Evolutionary conservation across 1,140 invertebrate species (phyloP).

Genomic region (Pseudomyrmex gracilis): DNA sequence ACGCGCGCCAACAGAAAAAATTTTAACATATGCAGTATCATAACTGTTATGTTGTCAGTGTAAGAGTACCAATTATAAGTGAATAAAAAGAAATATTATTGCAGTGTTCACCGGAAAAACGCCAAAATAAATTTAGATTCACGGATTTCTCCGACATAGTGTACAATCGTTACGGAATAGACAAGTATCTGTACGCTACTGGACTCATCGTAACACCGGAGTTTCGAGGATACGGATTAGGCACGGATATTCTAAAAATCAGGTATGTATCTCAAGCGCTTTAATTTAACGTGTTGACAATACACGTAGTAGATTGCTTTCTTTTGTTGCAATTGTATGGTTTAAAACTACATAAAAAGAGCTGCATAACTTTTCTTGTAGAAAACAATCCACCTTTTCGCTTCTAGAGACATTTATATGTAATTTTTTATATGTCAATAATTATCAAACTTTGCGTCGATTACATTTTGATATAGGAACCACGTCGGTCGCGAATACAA

Average conservation of each 20-base stretch:
- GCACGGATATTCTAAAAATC: too few species aligned
- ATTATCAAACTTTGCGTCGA: neutral
- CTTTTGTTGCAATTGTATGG: too few species aligned
- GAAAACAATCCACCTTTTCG: too few species aligned
- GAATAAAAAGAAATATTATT: neutral
- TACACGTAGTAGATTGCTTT: too few species aligned
- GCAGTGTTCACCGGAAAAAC: constrained; percentile 35
- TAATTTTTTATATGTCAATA: too few species aligned
- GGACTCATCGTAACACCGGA: constrained; percentile 78
- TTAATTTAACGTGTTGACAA: too few species aligned
- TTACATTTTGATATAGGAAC: constrained; percentile 44
- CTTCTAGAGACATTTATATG: neutral
- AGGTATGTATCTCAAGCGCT: too few species aligned
- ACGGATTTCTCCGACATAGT: constrained; percentile 48
- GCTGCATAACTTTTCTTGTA: too few species aligned
- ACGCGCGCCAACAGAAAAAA: too few species aligned
- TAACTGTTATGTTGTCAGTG: too few species aligned
- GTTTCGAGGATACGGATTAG: constrained; percentile 78
- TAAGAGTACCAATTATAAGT: neutral
- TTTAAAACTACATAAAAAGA: too few species aligned
- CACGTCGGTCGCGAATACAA: constrained; percentile 64
- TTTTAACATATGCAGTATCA: neutral
- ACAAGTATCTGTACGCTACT: constrained; percentile 76
- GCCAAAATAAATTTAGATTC: constrained; percentile 7
- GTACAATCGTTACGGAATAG: constrained; percentile 73